These are phyloP conservation scores for Gracilinanus agilis DNA, from an alignment of 2,113 vertebrate genomes.

Conservation along the genomic window DNA sequence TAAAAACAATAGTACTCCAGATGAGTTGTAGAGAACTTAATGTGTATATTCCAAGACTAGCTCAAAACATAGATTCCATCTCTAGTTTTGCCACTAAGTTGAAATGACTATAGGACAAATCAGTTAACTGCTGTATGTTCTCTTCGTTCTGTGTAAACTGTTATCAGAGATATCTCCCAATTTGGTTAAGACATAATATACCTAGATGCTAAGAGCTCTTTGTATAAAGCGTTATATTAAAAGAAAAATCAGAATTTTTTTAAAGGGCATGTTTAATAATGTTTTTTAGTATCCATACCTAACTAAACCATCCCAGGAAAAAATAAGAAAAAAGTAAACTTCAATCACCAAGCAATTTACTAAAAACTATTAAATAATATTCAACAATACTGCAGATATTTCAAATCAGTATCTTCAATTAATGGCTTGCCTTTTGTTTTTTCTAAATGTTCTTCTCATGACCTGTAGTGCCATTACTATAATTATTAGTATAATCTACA, in stretches of 20 bases:
- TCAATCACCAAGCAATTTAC: constrained; percentile 58
- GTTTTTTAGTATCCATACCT: constrained; percentile 37
- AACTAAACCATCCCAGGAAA: neutral
- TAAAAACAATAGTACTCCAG: neutral
- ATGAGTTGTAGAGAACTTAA: constrained; percentile 1
- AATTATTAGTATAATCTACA: constrained; percentile 54
- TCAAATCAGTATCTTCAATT: constrained; percentile 42
- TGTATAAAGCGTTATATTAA: constrained; percentile 5
- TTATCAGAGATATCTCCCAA: neutral
- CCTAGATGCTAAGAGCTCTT: neutral
- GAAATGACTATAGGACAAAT: constrained; percentile 25
- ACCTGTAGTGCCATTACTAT: constrained; percentile 18
- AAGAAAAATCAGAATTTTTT: constrained; percentile 38
- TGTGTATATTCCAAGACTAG: neutral
- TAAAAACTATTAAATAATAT: constrained; percentile 69
- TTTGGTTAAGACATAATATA: constrained; percentile 42
- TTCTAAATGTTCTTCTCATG: constrained; percentile 52
- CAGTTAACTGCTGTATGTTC: neutral
- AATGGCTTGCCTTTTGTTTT: constrained; percentile 46
- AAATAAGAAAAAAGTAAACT: constrained; percentile 31
- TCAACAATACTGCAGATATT: constrained; percentile 37
- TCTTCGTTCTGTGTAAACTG: constrained; percentile 7
- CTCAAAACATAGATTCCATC: neutral
- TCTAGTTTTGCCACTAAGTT: constrained; percentile 43
- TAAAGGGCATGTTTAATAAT: neutral